A percentile compares a stretch with the other conserved stretches of the same genome.
These are phyloP conservation scores for Podarcis siculus DNA, from an alignment of 2,797 vertebrate genomes.

Conservation along the genomic window DNA sequence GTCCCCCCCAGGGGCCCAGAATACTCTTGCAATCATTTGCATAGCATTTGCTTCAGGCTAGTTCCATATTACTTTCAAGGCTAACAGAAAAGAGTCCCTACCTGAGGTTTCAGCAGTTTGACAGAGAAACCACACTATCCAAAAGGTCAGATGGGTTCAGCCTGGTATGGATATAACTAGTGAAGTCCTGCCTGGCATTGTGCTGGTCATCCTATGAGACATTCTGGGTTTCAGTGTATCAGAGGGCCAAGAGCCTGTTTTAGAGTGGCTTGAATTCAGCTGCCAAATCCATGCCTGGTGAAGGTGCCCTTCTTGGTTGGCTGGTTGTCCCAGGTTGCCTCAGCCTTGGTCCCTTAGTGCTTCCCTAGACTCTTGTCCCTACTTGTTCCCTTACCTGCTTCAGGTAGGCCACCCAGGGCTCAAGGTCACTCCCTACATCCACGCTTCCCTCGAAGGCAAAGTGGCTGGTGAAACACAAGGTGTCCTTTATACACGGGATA, in stretches of 20 bases:
- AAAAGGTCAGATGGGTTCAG: background rate
- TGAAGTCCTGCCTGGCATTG: background rate
- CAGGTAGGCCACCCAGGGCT: constrained; percentile 32
- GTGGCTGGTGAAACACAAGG: background rate
- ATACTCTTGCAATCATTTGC: background rate
- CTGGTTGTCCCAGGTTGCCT: background rate
- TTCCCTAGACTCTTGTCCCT: background rate
- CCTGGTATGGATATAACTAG: background rate
- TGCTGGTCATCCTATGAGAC: background rate
- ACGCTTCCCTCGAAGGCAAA: background rate
- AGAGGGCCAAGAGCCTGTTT: background rate
- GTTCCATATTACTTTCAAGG: background rate
- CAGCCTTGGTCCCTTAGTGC: background rate
- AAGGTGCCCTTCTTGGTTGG: background rate
- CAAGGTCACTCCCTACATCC: constrained; percentile 47
- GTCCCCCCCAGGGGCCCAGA: background rate
- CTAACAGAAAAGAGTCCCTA: background rate
- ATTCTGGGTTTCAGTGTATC: background rate
- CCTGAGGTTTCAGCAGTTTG: background rate
- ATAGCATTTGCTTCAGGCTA: background rate
- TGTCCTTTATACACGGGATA: constrained; percentile 71
- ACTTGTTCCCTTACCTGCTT: constrained; percentile 59
- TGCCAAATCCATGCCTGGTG: background rate
- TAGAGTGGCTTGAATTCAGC: background rate
- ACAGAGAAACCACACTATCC: background rate